Base-by-base conservation (phyloP, 2,888 invertebrate species). In the Heliconius sara region DNA sequence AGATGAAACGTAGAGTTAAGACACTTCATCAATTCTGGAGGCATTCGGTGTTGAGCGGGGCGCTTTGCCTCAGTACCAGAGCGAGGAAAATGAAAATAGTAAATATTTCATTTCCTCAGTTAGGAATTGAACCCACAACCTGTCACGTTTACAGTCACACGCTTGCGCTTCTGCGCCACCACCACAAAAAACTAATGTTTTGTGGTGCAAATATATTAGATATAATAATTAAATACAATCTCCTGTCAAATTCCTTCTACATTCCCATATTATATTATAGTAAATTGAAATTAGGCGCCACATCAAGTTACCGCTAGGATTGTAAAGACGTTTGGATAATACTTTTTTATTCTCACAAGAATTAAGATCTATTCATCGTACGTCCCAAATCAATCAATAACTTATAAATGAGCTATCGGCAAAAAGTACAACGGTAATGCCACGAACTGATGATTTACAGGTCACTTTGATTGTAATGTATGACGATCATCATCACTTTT, bases 331-430 rank as follows among this genome's bases (percentile, higher is more conserved):
- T 67, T 19, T 70, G 27, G 13, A 19, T 68, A 72, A 63, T 47
- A 60, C 60, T 34, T 39, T 52, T 52, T 57, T 72, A 72, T 43
- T 76, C 65, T 65, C 66, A 76, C 47, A 30, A 71, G 47, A 80
- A 82, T 83, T 77, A 80, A 79, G 74, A 70, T 75, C 82, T 83
- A 83, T 83, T 83, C 82, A 83, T 68, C 81, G 79, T 79, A 83
- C 70, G 82, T 81, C 79, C 82, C 79, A 83, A 80, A 83, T 83
- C 80, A 81, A 84, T 83, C 78, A 83, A 80, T 79, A 80, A 79
- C 60, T 66, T 71, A 73, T 79, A 73, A 70, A 70, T 75, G 78
- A 80, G 52, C 68, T 72, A 70, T 80, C 72, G 30, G 65, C 66
- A 78, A 80, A 81, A 81, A 79, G 74, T 67, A 80, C 79, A 83